Conservation (phyloP, 2,797 vertebrate genomes). For the Alcedo atthis region DNA sequence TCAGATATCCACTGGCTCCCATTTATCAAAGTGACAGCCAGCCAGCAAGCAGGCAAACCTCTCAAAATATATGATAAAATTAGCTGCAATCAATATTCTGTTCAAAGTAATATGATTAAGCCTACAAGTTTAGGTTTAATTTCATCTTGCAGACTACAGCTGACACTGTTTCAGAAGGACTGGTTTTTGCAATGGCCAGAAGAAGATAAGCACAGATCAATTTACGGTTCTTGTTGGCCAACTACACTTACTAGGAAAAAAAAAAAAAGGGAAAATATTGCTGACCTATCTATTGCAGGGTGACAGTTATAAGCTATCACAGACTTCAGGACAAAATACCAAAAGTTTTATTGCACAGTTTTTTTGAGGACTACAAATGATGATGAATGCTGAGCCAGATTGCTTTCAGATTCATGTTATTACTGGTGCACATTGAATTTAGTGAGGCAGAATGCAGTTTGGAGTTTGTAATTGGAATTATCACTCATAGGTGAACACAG, state of each 20-base stretch:
- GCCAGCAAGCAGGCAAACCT: conserved; percentile 20
- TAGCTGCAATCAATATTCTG: conserved; percentile 44
- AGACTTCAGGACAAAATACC: not conserved
- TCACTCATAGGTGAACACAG: not conserved
- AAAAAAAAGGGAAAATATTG: not conserved
- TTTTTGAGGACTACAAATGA: not conserved
- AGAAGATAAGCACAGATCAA: not conserved
- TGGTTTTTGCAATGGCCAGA: not conserved
- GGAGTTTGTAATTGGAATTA: not conserved
- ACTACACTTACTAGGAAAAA: not conserved
- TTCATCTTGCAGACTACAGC: conserved; percentile 8
- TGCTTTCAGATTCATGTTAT: not conserved
- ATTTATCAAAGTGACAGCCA: conserved; percentile 63
- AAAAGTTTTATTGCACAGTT: not conserved
- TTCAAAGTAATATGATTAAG: conserved; percentile 50
- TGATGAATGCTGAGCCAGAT: not conserved
- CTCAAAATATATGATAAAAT: conserved; percentile 35
- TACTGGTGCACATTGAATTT: not conserved
- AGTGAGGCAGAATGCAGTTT: not conserved
- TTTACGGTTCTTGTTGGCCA: not conserved
- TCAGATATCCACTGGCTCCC: not conserved
- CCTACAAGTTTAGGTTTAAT: not conserved
- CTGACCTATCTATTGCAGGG: not conserved
- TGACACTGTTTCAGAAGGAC: not conserved
- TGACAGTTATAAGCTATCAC: not conserved